Percentiles rank a stretch among this genome's conserved stretches.
These are phyloP conservation scores for Branchinecta sandiegonensis DNA, from an alignment of 2,888 invertebrate genomes.

Conservation along the genomic window DNA sequence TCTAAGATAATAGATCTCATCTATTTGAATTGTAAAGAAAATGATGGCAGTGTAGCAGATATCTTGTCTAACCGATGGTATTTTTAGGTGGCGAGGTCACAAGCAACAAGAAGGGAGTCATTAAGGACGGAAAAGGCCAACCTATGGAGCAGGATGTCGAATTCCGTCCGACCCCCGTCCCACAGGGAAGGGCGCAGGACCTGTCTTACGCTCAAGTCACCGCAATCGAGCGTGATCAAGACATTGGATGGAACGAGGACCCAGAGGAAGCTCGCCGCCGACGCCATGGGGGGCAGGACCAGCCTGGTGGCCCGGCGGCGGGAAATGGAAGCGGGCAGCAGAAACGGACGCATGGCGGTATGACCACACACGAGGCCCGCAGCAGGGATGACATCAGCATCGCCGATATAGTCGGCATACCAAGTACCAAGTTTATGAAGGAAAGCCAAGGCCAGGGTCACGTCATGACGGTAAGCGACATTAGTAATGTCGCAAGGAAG, in stretches of 20 bases:
- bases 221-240: neutral
- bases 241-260: neutral
- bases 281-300: neutral
- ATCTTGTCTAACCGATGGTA: neutral
- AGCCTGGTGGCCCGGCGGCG: neutral
- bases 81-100: slow-evolving; percentile 3
- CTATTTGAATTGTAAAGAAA: too few relatives aligned
- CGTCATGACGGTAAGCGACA: neutral
- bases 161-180: neutral
- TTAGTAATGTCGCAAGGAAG: neutral
- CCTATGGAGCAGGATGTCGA: neutral
- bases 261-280: slow-evolving; percentile 9
- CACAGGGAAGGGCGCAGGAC: neutral
- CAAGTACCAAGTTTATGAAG: neutral
- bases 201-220: neutral
- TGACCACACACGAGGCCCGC: neutral
- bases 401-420: neutral
- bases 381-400: neutral
- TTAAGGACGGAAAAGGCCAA: neutral
- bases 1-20: too few relatives aligned
- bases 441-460: slow-evolving; percentile 13
- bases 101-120: neutral
- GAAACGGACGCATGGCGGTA: neutral
- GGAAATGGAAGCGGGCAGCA: neutral
- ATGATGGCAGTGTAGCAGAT: too few relatives aligned